These are phyloP conservation scores for Apostichopus japonicus DNA, from an alignment of 35 echinoderm and acorn worm genomes.

Conservation along the genomic window DNA sequence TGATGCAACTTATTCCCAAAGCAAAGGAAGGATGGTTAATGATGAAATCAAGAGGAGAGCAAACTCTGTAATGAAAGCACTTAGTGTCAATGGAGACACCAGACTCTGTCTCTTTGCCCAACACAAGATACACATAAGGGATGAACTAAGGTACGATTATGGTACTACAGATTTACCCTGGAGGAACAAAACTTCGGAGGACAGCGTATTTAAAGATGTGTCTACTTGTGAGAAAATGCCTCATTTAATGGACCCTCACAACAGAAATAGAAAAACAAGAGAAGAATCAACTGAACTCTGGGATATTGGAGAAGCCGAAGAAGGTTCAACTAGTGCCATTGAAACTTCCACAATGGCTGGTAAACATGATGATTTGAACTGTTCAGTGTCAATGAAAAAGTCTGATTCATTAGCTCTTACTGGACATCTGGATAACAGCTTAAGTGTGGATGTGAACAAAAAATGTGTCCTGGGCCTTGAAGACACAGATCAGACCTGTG, in stretches of 20 bases:
- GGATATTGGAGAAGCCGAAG: background rate
- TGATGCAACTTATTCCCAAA: constrained; percentile 11
- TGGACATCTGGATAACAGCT: background rate
- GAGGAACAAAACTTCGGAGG: background rate
- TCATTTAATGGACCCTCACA: background rate
- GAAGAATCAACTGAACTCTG: background rate
- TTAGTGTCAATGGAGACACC: background rate
- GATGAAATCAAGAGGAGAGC: background rate
- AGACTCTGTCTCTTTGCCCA: constrained; percentile 13
- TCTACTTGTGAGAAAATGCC: background rate
- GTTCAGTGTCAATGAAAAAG: background rate
- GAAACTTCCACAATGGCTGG: no score
- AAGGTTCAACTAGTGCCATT: background rate
- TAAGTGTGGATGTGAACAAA: background rate
- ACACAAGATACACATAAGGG: background rate
- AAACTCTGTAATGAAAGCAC: constrained; percentile 22
- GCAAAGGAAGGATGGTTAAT: background rate
- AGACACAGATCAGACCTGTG: background rate
- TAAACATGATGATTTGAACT: background rate
- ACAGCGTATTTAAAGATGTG: background rate
- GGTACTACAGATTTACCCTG: background rate
- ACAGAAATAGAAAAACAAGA: background rate
- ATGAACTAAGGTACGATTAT: constrained; percentile 5
- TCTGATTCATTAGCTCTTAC: background rate
- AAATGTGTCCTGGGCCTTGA: background rate